Conservation (phyloP, 2,113 vertebrate species). For the Struthidea cinerea region DNA sequence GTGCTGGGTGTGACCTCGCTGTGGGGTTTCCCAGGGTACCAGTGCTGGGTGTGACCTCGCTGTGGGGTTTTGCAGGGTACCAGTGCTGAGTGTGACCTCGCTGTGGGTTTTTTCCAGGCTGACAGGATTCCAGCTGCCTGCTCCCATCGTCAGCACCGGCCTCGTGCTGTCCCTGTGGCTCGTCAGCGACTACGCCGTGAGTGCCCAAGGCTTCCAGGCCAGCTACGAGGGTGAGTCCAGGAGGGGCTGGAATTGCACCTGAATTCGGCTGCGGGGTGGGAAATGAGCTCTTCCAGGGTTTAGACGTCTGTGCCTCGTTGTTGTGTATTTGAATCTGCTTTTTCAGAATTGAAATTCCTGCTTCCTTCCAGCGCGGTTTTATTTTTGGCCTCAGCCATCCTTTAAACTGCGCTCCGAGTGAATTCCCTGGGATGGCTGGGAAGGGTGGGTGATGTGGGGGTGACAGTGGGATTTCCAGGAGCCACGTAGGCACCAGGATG, state of each 20-base stretch:
- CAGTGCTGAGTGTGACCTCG: background rate
- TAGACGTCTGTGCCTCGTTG: rapidly evolving
- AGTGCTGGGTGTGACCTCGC: background rate
- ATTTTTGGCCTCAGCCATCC: rapidly evolving
- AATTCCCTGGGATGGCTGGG: background rate
- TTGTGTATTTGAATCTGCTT: background rate
- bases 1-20: background rate
- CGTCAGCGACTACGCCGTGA: slow-evolving; percentile 94
- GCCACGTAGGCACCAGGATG: rapidly evolving
- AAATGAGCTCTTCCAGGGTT: rapidly evolving
- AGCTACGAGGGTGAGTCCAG: slow-evolving; percentile 88
- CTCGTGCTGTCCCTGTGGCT: slow-evolving; percentile 88
- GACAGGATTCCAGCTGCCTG: slow-evolving; percentile 95
- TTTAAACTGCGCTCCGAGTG: background rate
- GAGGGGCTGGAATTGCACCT: background rate
- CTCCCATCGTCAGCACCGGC: slow-evolving; percentile 89
- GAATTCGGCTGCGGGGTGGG: rapidly evolving
- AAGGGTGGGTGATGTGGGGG: background rate
- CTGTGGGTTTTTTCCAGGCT: slow-evolving; percentile 75
- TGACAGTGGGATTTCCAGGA: background rate
- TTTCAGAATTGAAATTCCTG: background rate
- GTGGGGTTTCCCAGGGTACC: too few species aligned
- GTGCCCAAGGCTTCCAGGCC: slow-evolving; percentile 94
- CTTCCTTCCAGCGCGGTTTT: background rate
- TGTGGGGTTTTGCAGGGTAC: background rate